phyloP scores from a whole-genome alignment of 2,797 vertebrate genomes.

The Halcyon leucocephala region DNA sequence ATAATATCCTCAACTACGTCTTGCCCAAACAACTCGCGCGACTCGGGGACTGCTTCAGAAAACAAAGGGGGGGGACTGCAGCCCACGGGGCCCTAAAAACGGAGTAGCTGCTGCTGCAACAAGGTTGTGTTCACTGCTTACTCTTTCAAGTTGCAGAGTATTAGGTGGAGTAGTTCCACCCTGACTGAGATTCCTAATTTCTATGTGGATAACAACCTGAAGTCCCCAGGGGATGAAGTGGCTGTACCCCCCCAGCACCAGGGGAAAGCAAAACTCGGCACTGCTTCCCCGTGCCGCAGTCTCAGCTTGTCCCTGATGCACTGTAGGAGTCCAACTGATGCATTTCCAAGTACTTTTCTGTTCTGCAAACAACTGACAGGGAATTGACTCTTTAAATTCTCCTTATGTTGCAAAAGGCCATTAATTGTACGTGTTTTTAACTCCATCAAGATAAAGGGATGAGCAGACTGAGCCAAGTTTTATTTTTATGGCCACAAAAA shows the following conservation, averaged over 20 bases:
- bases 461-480: background rate
- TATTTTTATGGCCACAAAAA: background rate
- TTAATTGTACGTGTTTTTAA: background rate
- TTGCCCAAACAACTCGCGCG: background rate
- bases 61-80: background rate
- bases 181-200: background rate
- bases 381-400: background rate
- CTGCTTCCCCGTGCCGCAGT: background rate
- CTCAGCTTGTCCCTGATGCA: background rate
- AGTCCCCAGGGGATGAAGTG: background rate
- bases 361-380: background rate
- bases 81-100: background rate
- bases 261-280: background rate
- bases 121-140: background rate
- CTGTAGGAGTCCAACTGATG: background rate
- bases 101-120: background rate
- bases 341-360: background rate
- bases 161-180: background rate
- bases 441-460: slow-evolving; percentile 22
- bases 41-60: background rate
- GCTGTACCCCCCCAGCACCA: background rate
- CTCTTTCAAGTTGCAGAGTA: background rate
- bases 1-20: background rate
- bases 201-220: background rate
- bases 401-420: background rate